Evolutionary conservation across 1,140 invertebrate genomes (phyloP), one percentile per base, ranked within the genome.

Genomic region (Brachystomella parvula): DNA sequence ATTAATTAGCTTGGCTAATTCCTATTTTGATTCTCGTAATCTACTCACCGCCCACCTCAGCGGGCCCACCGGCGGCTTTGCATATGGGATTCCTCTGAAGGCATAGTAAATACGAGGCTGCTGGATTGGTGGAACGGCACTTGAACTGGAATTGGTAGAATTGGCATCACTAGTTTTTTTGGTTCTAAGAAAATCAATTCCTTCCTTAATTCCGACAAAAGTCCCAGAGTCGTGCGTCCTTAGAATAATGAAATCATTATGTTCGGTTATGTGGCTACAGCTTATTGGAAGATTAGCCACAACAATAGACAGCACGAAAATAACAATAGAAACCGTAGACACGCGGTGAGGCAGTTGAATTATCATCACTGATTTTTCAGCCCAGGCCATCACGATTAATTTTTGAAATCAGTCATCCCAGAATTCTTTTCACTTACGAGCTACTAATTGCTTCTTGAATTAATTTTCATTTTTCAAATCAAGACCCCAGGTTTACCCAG

Each of bases 41-140:
- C 57, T 35, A 17, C 62, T 30, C 29, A 63, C 62, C 29, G 72
- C 74, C 67, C 82, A 83, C 2, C 82, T 72, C 3, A 79, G 69
- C 2, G 79, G 73, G 9, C 77, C 79, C 17, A 81, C 6, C 0
- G 82, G 82, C 0, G 82, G 80, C 67, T 80, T 77, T 3, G 81
- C 81, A 72, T 74, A 83, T 0, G 82, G 82, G 68, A 83, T 81
- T 21, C 81, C 79, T 30, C 76, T 74, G 68, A 76, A 82, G 9
- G 75, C 17, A 24, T 63, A 63, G 31, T 63, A 63, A n/a, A 60
- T n/a, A 6, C 30, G 26, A 2, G 19, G 19, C 2, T 32, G 15
- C 21, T 47, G 15, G 15, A 47, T 15, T 47, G 15, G 15, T 47
- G 44, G 21, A 47, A 15, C 44, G 44, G 15, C 44, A 47, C 15